Base-by-base conservation (phyloP, 2,113 vertebrate species). In the Pollimyrus isidori region DNA sequence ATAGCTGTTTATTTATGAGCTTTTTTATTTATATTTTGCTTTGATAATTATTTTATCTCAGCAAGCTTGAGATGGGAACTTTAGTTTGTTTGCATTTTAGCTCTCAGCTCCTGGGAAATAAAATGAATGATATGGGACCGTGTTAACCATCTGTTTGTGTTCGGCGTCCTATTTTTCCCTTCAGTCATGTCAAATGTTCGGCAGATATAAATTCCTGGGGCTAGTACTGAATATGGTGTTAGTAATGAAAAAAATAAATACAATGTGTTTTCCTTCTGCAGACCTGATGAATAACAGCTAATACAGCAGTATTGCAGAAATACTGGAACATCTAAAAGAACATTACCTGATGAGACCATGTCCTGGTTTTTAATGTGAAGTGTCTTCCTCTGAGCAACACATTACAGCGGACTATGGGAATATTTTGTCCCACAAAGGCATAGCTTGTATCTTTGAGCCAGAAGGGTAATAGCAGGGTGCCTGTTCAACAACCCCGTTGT, bases 121-220 rank as follows among this genome's bases (percentile, higher is more conserved):
- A 53, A 87, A 87, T 17, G 30, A 56, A 52, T 30, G 50, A 30
- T 53, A 15, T 53, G 85, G 50, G 85, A 87, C 30, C 17, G 9
- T 53, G 85, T 87, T 35, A 87, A 87, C 85, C 85, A 87, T 87
- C 85, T 87, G 85, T 87, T 49, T 87, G 17, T 26, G 49, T 53
- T 87, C 26, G 3, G 30, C 7, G n/a, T 87, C 85, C 50, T 87
- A 53, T 87, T 87, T 87, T 56, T 19, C 50, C 85, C 7, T 50
- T 53, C 50, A 87, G 50, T 87, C 85, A 53, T 87, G 30, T 87
- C 85, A 53, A 11, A 86, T 15, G 35, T 87, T 87, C 85, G 26
- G n/a, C 30, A 53, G 49, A 53, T 48, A 86, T 86, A 52, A 21
- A 0, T 86, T 86, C 49, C 84, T 86, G n/a, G 85, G 26, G 50